A percentile compares a stretch with the other conserved stretches of the same genome.
phyloP scores from a whole-genome alignment of 1,140 invertebrate genomes.

The Leptonema lineaticorne region DNA sequence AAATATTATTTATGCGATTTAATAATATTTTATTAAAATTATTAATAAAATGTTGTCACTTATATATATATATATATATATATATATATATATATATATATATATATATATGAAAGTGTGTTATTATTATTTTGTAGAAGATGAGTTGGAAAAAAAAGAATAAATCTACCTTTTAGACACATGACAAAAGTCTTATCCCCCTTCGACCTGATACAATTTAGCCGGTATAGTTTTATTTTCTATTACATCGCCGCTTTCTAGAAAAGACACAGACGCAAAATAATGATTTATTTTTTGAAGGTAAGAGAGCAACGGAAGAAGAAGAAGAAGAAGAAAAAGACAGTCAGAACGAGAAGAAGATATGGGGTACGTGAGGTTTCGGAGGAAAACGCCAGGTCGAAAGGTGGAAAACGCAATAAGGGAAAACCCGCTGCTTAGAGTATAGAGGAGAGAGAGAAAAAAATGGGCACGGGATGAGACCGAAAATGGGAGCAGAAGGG shows the following conservation, averaged over 20 bases:
- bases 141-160: not conserved
- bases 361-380: too few species aligned
- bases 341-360: not conserved
- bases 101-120: not conserved
- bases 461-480: too few species aligned
- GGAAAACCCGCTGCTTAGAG: too few species aligned
- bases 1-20: too few species aligned
- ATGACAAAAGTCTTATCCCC: constrained; percentile 13
- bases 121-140: not conserved
- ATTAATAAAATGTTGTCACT: too few species aligned
- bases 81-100: not conserved
- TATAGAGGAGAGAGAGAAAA: too few species aligned
- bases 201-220: constrained; percentile 7
- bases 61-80: too few species aligned
- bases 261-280: constrained; percentile 14
- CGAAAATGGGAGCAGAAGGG: not conserved
- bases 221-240: not conserved
- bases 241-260: not conserved
- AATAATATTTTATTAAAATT: too few species aligned
- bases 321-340: not conserved
- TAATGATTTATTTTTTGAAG: constrained; percentile 20
- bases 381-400: too few species aligned
- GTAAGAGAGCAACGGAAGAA: not conserved
- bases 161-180: not conserved
- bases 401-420: too few species aligned